phyloP scores from a whole-genome alignment of 2,113 vertebrate species.

The Telmatochromis brichardi region DNA sequence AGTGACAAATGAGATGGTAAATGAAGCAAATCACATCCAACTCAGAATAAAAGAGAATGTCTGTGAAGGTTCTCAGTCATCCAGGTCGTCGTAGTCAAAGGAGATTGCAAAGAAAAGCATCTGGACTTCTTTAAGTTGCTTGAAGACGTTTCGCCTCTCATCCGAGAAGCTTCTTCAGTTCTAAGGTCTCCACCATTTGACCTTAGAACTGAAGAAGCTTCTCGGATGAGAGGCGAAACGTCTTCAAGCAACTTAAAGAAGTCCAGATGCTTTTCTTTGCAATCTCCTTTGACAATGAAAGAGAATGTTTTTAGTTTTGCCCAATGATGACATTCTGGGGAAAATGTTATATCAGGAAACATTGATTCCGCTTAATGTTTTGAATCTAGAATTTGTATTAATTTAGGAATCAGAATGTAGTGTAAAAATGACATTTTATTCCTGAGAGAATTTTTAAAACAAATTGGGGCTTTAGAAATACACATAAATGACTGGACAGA shows the following conservation, averaged over 20 bases:
- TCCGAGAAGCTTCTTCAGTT: neutral
- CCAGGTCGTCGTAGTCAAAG: neutral
- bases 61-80: neutral
- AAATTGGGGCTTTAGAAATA: neutral
- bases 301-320: neutral
- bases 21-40: neutral
- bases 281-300: neutral
- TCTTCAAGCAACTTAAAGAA: no score
- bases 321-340: neutral
- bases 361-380: neutral
- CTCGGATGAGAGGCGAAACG: no score
- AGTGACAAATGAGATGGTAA: neutral
- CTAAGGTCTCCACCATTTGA: neutral
- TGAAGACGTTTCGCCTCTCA: neutral
- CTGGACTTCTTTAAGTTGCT: neutral
- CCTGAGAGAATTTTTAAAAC: neutral
- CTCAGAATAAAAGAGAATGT: neutral
- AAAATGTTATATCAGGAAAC: neutral
- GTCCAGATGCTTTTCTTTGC: neutral
- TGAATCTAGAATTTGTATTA: neutral
- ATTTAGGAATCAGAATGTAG: neutral
- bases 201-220: no score
- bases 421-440: neutral
- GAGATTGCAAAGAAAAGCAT: accelerated
- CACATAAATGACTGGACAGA: neutral